Evolutionary conservation across 2,888 invertebrate genomes (phyloP).

Genomic region (Zaprionus bogoriensis): DNA sequence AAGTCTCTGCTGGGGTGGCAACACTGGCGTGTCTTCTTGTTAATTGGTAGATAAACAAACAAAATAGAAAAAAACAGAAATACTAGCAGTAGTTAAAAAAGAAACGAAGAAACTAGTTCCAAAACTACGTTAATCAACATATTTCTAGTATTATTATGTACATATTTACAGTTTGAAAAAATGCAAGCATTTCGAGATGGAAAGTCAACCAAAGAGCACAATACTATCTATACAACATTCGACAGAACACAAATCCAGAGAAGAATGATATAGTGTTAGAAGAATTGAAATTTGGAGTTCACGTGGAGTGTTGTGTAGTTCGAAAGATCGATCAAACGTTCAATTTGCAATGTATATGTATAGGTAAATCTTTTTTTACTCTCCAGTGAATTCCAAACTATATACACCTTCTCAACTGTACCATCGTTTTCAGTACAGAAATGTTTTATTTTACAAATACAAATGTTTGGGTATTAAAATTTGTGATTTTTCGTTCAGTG

Average conservation of each 20-base stretch:
- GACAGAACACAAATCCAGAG: conserved; percentile 9
- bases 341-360: too few relatives aligned
- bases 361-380: background rate
- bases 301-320: background rate
- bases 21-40: conserved; percentile 30
- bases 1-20: conserved; percentile 20
- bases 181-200: conserved; percentile 31
- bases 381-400: conserved; percentile 12
- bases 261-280: too few relatives aligned
- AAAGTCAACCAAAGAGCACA: conserved; percentile 12
- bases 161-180: conserved; percentile 6
- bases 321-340: too few relatives aligned
- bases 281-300: conserved; percentile 15
- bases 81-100: too few relatives aligned
- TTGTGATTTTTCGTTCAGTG: background rate
- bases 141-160: conserved; percentile 1
- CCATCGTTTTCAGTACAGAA: too few relatives aligned
- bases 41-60: conserved; percentile 15
- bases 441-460: background rate
- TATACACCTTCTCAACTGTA: background rate
- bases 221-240: conserved; percentile 11
- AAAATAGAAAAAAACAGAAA: too few relatives aligned
- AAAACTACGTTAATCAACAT: conserved; percentile 4
- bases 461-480: background rate
- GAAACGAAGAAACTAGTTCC: background rate